A percentile compares a stretch with the other conserved stretches of the same genome.
Conservation (phyloP, 1,140 invertebrate species). For the Asbolus verrucosus region DNA sequence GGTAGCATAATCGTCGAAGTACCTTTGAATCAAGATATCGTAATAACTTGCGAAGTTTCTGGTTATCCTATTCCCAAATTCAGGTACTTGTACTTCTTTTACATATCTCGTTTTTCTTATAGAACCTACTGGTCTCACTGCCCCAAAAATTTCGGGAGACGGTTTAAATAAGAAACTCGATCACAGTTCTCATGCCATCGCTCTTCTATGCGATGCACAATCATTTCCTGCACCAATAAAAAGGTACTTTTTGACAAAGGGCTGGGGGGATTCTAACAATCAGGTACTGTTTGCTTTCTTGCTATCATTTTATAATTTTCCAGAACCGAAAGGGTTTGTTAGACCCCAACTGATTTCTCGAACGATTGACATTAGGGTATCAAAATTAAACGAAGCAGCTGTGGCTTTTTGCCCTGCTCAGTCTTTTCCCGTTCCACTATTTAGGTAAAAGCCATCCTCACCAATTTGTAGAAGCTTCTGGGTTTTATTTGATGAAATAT, state of each 20-base stretch:
- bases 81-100: constrained; percentile 65
- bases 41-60: constrained; percentile 70
- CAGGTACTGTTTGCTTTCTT: constrained; percentile 21
- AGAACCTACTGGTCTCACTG: constrained; percentile 74
- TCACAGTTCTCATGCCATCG: constrained; percentile 58
- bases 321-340: constrained; percentile 69
- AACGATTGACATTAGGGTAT: constrained; percentile 66
- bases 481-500: neutral
- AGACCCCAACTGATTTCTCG: constrained; percentile 64
- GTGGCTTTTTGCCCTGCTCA: constrained; percentile 74
- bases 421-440: constrained; percentile 73
- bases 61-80: constrained; percentile 72
- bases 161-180: constrained; percentile 69
- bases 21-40: constrained; percentile 57
- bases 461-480: constrained; percentile 1
- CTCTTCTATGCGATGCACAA: constrained; percentile 76
- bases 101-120: constrained; percentile 57
- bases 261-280: neutral
- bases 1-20: constrained; percentile 71
- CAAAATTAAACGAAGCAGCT: constrained; percentile 59
- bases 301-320: constrained; percentile 57
- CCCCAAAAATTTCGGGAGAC: constrained; percentile 72
- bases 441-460: constrained; percentile 65
- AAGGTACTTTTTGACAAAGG: constrained; percentile 63
- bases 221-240: constrained; percentile 70